Evolutionary conservation across 1,140 invertebrate species (phyloP), one percentile per base, ranked within the genome.

Genomic region (Littorina saxatilis): DNA sequence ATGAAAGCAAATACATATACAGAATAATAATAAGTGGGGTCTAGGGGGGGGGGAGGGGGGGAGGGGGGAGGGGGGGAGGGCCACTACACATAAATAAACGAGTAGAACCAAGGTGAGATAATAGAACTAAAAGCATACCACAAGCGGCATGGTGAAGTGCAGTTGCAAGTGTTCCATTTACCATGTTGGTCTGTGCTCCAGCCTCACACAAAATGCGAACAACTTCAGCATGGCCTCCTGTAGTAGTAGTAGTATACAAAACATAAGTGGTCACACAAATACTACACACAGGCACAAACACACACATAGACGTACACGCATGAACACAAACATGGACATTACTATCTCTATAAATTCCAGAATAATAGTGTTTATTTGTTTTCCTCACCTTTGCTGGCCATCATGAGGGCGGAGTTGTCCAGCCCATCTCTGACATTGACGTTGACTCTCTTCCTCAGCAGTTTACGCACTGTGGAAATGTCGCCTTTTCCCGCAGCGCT

Each of bases 81-180:
- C n/a, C n/a, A n/a, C n/a, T n/a, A n/a, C n/a, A n/a, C n/a, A n/a
- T n/a, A n/a, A n/a, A n/a, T n/a, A n/a, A n/a, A n/a, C n/a, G n/a
- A n/a, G n/a, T n/a, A n/a, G n/a, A n/a, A n/a, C n/a, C n/a, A n/a
- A n/a, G n/a, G n/a, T n/a, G n/a, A n/a, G n/a, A n/a, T n/a, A n/a
- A n/a, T n/a, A n/a, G n/a, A n/a, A n/a, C n/a, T n/a, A 1, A 23
- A 17, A 35, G 79, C 75, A 66, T 75, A 87, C 86, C 86, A 81
- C 27, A 66, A 2, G 86, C 96, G 32, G 97, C 97, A 47, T 96
- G 96, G 93, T 98, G 97, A 72, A 98, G 91, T 3, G 97, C 96
- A 0, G 97, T 98, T 58, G 97, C 94, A 68, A 95, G 95, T 88
- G 98, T 97, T 85, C 96, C 94, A 91, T 98, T 97, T 80, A 95